Conservation (phyloP, 1,140 invertebrate species). For the Nasonia vitripennis region DNA sequence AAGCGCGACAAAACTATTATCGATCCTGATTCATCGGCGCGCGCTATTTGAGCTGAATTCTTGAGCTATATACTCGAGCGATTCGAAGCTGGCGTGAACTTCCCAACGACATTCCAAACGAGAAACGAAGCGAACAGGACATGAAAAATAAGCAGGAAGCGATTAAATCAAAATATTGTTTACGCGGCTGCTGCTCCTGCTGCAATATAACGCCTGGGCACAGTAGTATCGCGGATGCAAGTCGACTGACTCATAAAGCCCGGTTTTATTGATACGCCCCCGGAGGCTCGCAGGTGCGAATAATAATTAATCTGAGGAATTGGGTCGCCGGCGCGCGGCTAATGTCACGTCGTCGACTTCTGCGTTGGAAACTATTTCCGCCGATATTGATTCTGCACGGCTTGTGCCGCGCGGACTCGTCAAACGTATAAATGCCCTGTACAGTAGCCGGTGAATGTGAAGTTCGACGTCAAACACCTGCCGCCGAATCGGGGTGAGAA, state of each 20-base stretch:
- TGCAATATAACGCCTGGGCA: neutral
- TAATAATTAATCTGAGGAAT: conserved; percentile 57
- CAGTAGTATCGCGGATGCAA: neutral
- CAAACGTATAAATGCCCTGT: neutral
- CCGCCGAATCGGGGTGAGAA: neutral
- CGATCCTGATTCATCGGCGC: neutral
- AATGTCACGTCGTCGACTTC: conserved; percentile 7
- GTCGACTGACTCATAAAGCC: conserved; percentile 1
- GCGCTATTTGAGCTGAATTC: neutral
- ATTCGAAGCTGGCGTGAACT: too few relatives aligned
- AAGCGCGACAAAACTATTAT: neutral
- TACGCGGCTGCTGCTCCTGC: neutral
- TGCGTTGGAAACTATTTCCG: conserved; percentile 15
- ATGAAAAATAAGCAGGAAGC: neutral
- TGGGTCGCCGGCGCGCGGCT: conserved; percentile 39
- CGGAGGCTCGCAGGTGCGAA: conserved; percentile 22
- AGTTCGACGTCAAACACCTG: neutral
- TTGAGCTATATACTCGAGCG: too few relatives aligned
- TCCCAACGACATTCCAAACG: too few relatives aligned
- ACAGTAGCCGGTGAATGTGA: neutral
- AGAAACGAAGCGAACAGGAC: neutral
- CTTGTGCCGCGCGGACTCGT: neutral
- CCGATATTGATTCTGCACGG: conserved; percentile 12
- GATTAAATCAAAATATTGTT: conserved; percentile 19
- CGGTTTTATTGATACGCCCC: conserved; percentile 8